Conservation (phyloP, 2,113 vertebrate species). For the Origma solitaria region DNA sequence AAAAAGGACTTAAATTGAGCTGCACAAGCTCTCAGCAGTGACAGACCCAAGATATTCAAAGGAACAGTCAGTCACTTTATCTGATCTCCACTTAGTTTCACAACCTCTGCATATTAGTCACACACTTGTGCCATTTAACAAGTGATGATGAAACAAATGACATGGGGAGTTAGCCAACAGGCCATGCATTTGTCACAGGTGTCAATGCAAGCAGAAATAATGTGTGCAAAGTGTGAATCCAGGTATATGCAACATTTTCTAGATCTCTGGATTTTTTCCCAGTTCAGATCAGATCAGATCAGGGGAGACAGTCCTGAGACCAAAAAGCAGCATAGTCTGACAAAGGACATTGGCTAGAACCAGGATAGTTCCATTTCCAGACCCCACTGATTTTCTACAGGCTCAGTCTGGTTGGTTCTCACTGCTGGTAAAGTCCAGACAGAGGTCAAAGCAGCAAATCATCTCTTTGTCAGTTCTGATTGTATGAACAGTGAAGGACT, state of each 20-base stretch:
- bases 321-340: not conserved
- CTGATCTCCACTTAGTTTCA: not conserved
- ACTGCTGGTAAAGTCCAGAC: not conserved
- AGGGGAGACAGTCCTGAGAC: not conserved
- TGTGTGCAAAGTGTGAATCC: not conserved
- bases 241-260: not conserved
- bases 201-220: not conserved
- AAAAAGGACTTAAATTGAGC: not conserved
- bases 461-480: not conserved
- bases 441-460: not conserved
- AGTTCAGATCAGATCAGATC: not conserved
- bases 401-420: not conserved
- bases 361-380: not conserved
- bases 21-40: rapidly evolving
- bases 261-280: not conserved
- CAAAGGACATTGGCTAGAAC: not conserved
- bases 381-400: not conserved
- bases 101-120: not conserved
- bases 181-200: not conserved
- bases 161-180: not conserved
- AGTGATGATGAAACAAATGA: not conserved
- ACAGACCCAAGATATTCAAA: not conserved
- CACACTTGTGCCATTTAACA: not conserved
- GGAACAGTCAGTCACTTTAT: not conserved
- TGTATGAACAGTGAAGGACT: not conserved